phyloP scores from a whole-genome alignment of 2,888 invertebrate genomes.

The Acrobeloides nanus region DNA sequence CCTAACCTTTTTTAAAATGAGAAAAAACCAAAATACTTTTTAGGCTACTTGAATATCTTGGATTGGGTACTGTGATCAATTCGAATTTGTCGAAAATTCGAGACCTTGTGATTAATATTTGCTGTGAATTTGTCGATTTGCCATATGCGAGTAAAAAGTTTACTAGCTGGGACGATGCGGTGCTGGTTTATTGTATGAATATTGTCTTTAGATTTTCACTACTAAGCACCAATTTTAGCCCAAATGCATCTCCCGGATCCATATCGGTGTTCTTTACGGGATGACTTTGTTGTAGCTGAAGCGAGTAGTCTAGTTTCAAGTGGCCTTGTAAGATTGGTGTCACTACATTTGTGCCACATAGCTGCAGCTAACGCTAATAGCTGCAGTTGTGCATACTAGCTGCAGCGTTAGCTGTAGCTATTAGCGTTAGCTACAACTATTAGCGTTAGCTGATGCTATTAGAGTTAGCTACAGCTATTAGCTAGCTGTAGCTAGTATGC shows the following conservation, averaged over 20 bases:
- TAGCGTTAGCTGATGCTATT: no score
- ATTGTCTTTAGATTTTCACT: neutral
- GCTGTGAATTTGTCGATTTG: slow-evolving; percentile 41
- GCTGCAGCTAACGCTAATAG: no score
- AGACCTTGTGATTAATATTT: slow-evolving; percentile 38
- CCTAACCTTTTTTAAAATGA: no score
- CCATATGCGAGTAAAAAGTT: slow-evolving; percentile 40
- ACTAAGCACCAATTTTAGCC: slow-evolving; percentile 17
- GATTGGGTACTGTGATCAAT: slow-evolving; percentile 28
- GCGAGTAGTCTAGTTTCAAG: slow-evolving; percentile 11
- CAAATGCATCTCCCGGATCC: slow-evolving; percentile 25
- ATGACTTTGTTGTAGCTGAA: slow-evolving; percentile 46
- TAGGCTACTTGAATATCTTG: slow-evolving; percentile 30
- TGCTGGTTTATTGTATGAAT: slow-evolving; percentile 28
- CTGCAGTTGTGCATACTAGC: no score
- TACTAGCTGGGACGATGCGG: slow-evolving; percentile 37
- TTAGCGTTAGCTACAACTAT: no score
- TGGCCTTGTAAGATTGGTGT: slow-evolving; percentile 14
- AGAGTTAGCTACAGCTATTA: no score
- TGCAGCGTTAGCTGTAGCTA: no score
- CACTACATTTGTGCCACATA: neutral
- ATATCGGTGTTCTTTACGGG: slow-evolving; percentile 31
- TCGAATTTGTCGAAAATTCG: slow-evolving; percentile 32
- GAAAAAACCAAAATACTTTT: no score
- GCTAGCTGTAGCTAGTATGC: neutral